Conservation (phyloP, 2,113 vertebrate genomes). For the Eptesicus fuscus region DNA sequence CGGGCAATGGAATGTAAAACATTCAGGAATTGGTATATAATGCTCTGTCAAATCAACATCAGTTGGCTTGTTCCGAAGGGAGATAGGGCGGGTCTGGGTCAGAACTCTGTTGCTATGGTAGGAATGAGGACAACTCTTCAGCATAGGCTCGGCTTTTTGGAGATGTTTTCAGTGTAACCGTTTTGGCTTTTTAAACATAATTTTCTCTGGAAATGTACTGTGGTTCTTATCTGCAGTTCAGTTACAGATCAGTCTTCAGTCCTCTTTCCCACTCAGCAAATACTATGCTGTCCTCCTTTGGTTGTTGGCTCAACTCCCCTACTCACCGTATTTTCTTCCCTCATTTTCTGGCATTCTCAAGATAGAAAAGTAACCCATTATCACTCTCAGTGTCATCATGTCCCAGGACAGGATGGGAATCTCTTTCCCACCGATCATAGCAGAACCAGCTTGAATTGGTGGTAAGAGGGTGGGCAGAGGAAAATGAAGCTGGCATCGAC, state of each 20-base stretch:
- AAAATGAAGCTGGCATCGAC: background rate
- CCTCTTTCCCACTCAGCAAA: background rate
- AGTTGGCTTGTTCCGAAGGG: background rate
- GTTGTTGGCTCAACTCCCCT: background rate
- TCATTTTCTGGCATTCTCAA: constrained; percentile 28
- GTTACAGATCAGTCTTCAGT: background rate
- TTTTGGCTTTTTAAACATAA: constrained; percentile 1
- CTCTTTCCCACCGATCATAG: background rate
- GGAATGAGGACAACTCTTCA: background rate
- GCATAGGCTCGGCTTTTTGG: constrained; percentile 24
- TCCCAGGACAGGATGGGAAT: background rate
- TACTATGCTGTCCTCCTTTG: constrained; percentile 11
- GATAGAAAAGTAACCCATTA: background rate
- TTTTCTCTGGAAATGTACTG: constrained; percentile 57
- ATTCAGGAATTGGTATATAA: background rate
- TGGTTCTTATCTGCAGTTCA: constrained; percentile 64
- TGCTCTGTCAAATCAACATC: background rate
- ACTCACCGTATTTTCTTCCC: background rate
- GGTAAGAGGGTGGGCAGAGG: background rate
- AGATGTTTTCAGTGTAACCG: constrained; percentile 51
- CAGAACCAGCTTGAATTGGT: background rate
- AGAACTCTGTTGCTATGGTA: background rate
- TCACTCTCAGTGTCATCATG: background rate
- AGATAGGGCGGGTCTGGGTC: background rate
- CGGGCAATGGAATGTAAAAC: background rate